A percentile compares a stretch with the other conserved stretches of the same genome.
Evolutionary conservation across 2,888 invertebrate genomes (phyloP).

Genomic region (Drosophila stalkeri): DNA sequence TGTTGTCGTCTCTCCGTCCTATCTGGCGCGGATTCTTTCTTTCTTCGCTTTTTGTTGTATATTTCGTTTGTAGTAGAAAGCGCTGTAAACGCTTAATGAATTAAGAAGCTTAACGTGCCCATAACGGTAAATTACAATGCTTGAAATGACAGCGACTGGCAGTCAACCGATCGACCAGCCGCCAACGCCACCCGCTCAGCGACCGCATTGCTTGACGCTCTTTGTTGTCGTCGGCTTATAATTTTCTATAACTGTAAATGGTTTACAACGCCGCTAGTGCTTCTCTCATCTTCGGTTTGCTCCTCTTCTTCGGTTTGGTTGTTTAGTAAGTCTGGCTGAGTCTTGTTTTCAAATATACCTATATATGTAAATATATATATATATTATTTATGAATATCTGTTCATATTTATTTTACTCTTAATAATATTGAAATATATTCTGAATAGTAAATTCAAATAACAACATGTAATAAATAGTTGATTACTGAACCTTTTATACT

Average conservation of each 20-base stretch:
- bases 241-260: slow-evolving; percentile 71
- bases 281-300: slow-evolving; percentile 9
- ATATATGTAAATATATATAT: background rate
- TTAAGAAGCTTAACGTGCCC: slow-evolving; percentile 55
- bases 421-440: too few species aligned
- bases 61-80: slow-evolving; percentile 46
- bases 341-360: background rate
- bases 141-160: slow-evolving; percentile 13
- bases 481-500: too few species aligned
- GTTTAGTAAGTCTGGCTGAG: background rate
- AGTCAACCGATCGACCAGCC: background rate
- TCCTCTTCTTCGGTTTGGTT: background rate
- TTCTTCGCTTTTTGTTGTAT: slow-evolving; percentile 14
- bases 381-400: too few species aligned
- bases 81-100: slow-evolving; percentile 54
- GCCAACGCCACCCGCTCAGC: slow-evolving; percentile 32
- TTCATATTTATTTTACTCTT: too few species aligned
- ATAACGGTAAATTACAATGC: slow-evolving; percentile 65
- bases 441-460: too few species aligned
- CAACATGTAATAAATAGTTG: too few species aligned
- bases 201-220: slow-evolving; percentile 39
- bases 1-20: slow-evolving; percentile 58
- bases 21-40: slow-evolving; percentile 34
- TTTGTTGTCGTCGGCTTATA: slow-evolving; percentile 62
- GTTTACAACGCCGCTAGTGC: slow-evolving; percentile 47